Evolutionary conservation across 2,888 invertebrate species (phyloP), one percentile per base, ranked within the genome.

Genomic region (Tubiluchus corallicola): DNA sequence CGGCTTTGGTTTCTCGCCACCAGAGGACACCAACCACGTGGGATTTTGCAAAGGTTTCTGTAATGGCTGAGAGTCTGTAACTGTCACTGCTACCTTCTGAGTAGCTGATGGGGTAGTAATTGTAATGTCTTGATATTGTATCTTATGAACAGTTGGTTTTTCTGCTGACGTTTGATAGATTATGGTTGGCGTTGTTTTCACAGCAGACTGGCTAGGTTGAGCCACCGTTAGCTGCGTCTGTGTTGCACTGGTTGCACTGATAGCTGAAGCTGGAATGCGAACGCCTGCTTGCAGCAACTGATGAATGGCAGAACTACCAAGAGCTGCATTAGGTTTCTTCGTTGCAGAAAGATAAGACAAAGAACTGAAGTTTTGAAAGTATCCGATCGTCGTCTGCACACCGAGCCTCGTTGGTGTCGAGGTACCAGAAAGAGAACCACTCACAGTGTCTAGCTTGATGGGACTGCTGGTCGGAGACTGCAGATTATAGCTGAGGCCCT

Each of bases 1-100:
- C 29, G 29, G 29, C 29, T 29, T 29, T 29, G 29, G 29, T n/a
- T n/a, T 9, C 29, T 29, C 29, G 29, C 29, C 29, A n/a, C n/a
- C n/a, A n/a, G n/a, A n/a, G n/a, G n/a, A n/a, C n/a, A n/a, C n/a
- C n/a, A n/a, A n/a, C n/a, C n/a, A n/a, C n/a, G n/a, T n/a, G n/a
- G n/a, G n/a, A n/a, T n/a, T n/a, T n/a, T n/a, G n/a, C n/a, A n/a
- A n/a, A n/a, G n/a, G n/a, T n/a, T n/a, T n/a, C n/a, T n/a, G n/a
- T n/a, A n/a, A n/a, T n/a, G n/a, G n/a, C n/a, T n/a, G n/a, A n/a
- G n/a, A n/a, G n/a, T n/a, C n/a, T n/a, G n/a, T n/a, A n/a, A 29
- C 29, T 9, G 29, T 29, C 29, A 29, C 9, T n/a, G n/a, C n/a
- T 29, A 29, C n/a, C 29, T 29, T 29, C 29, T 9, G 29, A n/a